Evolutionary conservation across 1,140 invertebrate genomes (phyloP).

Genomic region (Brachionus plicatilis): DNA sequence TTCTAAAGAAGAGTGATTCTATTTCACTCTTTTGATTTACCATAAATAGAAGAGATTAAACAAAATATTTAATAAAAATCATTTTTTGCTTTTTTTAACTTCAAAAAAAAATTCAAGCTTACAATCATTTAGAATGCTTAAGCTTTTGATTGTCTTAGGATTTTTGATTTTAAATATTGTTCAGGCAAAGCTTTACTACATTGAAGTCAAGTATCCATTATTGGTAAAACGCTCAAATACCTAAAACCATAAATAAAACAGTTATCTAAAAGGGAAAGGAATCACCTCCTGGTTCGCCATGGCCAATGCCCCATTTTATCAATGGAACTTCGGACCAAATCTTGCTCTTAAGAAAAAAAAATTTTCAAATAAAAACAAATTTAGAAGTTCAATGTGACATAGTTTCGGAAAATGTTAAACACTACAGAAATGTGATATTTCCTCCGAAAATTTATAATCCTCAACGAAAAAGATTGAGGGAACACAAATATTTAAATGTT

Average conservation of each 20-base stretch:
- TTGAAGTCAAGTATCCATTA: conserved; percentile 41
- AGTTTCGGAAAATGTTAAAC: conserved; percentile 4
- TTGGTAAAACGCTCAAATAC: background rate
- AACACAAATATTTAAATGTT: background rate
- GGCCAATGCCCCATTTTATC: conserved; percentile 37
- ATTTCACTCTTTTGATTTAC: background rate
- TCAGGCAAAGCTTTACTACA: conserved; percentile 21
- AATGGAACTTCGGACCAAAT: conserved; percentile 13
- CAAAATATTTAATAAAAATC: background rate
- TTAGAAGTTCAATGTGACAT: conserved; percentile 29
- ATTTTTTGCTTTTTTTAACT: background rate
- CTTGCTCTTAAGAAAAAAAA: conserved; percentile 19
- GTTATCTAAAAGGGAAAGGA: background rate
- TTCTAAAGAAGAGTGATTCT: background rate
- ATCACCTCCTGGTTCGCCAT: conserved; percentile 36
- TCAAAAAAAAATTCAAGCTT: background rate
- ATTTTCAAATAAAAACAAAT: conserved; percentile 26
- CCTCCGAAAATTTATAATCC: conserved; percentile 23
- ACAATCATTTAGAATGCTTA: background rate
- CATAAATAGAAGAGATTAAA: background rate
- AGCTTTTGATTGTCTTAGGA: background rate
- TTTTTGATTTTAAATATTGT: background rate
- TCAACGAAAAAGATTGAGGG: background rate
- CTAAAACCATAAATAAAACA: background rate
- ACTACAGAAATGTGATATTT: conserved; percentile 32